These are phyloP conservation scores for Rhingia campestris DNA, from an alignment of 2,888 invertebrate genomes.

Conservation along the genomic window DNA sequence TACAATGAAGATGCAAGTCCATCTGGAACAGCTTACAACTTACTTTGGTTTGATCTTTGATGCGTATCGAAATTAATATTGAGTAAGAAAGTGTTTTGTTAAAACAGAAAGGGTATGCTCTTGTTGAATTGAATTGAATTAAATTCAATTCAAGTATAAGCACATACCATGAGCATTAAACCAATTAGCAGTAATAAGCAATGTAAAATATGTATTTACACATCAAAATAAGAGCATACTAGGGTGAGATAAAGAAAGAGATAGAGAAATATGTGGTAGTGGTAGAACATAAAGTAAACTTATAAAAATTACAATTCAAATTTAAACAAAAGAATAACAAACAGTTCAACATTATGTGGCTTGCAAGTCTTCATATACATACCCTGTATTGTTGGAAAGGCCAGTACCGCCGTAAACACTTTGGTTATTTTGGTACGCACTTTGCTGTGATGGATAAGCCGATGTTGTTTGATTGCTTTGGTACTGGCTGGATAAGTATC, in stretches of 20 bases:
- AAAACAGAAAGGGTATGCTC: neutral
- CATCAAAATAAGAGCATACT: slow-evolving; percentile 14
- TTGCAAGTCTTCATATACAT: slow-evolving; percentile 76
- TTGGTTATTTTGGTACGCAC: slow-evolving; percentile 83
- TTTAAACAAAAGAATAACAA: slow-evolving; percentile 9
- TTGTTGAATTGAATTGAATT: no score
- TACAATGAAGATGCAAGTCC: no score
- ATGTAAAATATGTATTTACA: slow-evolving; percentile 1
- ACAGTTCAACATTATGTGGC: slow-evolving; percentile 16
- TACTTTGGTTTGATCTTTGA: no score
- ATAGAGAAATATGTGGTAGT: neutral
- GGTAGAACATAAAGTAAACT: slow-evolving; percentile 26
- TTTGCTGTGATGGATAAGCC: slow-evolving; percentile 83
- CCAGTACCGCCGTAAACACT: slow-evolving; percentile 83
- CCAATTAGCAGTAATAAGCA: slow-evolving; percentile 13
- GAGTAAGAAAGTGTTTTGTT: no score
- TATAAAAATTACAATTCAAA: slow-evolving; percentile 11
- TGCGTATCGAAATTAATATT: no score
- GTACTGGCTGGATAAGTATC: slow-evolving; percentile 81
- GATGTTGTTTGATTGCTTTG: slow-evolving; percentile 79
- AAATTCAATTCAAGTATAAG: slow-evolving; percentile 19
- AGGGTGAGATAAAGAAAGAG: neutral
- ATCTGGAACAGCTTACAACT: no score
- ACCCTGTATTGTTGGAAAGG: slow-evolving; percentile 82
- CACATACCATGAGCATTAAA: neutral